Evolutionary conservation across 2,797 vertebrate genomes (phyloP), one percentile per base, ranked within the genome.

Genomic region (Chiroxiphia lanceolata): DNA sequence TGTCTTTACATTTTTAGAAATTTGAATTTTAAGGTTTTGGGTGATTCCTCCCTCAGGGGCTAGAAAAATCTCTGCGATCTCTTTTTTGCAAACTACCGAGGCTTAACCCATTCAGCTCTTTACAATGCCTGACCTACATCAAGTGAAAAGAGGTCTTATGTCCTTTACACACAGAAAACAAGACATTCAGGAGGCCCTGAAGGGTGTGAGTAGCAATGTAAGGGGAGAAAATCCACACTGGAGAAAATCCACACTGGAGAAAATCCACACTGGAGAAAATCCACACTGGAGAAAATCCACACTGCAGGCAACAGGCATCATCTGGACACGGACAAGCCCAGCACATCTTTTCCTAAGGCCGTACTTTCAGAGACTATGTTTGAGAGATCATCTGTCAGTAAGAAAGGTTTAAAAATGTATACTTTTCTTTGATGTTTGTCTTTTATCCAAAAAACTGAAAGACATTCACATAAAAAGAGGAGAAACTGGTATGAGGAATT

Each of bases 81-180:
- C 72, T 87, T 71, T 63, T 67, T 33, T 45, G 81, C 64, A 89
- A 95, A 76, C 82, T 90, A 95, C 53, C 71, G 83, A 61, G 61
- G 83, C 84, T 94, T 90, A 96, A 95, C 69, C 44, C 76, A 93
- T 93, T 95, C 90, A 95, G 53, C 59, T 78, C 57, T 57, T 86
- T 34, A 95, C 91, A 96, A 96, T 92, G 87, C 86, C 91, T 94
- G 95, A 95, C 94, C 94, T 92, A 95, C 70, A 93, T 92, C 74
- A 93, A 93, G 70, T 88, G 82, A 89, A 94, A 94, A 72, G 87
- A 68, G 70, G 67, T 79, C 69, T 76, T 54, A 40, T 15, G 47
- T 84, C 64, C 77, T 87, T 61, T n/a, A 54, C 40, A 79, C 47
- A 63, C 18, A 88, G 40, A 89, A 93, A 94, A 64, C 61, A 84